These are phyloP conservation scores for Tamandua tetradactyla DNA, from an alignment of 2,797 vertebrate species.

Conservation along the genomic window DNA sequence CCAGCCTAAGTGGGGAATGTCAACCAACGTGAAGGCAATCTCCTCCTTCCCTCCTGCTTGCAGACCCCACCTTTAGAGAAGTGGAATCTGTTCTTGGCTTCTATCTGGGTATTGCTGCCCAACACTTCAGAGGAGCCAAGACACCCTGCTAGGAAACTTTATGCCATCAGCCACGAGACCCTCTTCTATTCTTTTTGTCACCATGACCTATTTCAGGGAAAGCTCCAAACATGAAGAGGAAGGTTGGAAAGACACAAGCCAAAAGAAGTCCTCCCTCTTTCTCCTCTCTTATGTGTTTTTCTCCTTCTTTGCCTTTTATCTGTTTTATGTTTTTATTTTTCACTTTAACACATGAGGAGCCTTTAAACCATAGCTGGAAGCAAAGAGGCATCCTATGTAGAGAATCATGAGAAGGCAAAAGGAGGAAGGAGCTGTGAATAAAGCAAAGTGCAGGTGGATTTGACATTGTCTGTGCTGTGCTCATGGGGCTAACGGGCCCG, in stretches of 20 bases:
- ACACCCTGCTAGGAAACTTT: neutral
- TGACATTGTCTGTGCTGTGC: constrained; percentile 36
- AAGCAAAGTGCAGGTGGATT: constrained; percentile 51
- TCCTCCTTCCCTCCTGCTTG: neutral
- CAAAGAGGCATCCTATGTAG: constrained; percentile 23
- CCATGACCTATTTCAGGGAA: constrained; percentile 3
- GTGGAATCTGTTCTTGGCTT: neutral
- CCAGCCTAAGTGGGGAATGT: neutral
- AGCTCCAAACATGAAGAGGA: neutral
- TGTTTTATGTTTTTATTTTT: constrained; percentile 30
- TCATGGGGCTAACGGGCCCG: constrained; percentile 67
- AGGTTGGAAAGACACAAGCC: constrained; percentile 24
- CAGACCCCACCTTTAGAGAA: neutral
- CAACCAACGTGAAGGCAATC: neutral
- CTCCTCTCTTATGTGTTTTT: neutral
- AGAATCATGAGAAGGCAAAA: constrained; percentile 73
- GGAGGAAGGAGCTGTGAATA: constrained; percentile 53
- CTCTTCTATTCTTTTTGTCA: neutral
- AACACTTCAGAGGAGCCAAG: neutral
- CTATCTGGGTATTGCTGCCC: neutral
- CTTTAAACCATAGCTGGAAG: constrained; percentile 62
- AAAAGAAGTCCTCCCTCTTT: neutral
- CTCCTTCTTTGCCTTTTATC: neutral
- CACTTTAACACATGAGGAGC: constrained; percentile 51
- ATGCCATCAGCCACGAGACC: accelerated